These are phyloP conservation scores for Danionella dracula DNA, from an alignment of 2,797 vertebrate species.

Conservation along the genomic window DNA sequence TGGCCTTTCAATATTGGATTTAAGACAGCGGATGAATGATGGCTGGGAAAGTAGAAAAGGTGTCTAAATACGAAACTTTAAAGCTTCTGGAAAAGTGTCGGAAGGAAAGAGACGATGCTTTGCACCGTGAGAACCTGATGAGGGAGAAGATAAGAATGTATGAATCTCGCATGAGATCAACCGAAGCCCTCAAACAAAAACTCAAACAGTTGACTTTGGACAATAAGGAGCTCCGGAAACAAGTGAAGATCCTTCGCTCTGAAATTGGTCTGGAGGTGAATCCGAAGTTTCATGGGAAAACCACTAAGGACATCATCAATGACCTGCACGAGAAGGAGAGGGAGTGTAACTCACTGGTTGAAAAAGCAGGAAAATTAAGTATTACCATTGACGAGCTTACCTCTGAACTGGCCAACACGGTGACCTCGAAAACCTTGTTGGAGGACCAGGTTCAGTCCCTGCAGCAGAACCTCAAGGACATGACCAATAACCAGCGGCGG, in stretches of 20 bases:
- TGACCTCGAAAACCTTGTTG: slow-evolving; percentile 70
- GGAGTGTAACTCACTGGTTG: slow-evolving; percentile 63
- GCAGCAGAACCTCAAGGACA: slow-evolving; percentile 75
- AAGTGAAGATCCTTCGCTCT: slow-evolving; percentile 66
- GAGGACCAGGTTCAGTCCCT: slow-evolving; percentile 71
- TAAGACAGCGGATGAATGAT: slow-evolving; percentile 46
- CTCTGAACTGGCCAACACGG: slow-evolving; percentile 66
- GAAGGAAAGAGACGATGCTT: slow-evolving; percentile 73
- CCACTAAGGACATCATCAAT: slow-evolving; percentile 72
- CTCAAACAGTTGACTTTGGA: slow-evolving; percentile 65
- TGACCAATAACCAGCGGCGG: slow-evolving; percentile 74
- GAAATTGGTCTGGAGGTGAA: slow-evolving; percentile 73
- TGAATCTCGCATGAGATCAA: slow-evolving; percentile 64
- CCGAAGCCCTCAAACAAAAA: slow-evolving; percentile 70
- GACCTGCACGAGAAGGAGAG: slow-evolving; percentile 71
- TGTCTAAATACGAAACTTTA: slow-evolving; percentile 69
- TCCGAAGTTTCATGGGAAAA: slow-evolving; percentile 70
- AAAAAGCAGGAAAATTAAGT: slow-evolving; percentile 66
- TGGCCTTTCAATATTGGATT: slow-evolving; percentile 7
- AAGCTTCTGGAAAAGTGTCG: slow-evolving; percentile 74
- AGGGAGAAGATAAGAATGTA: slow-evolving; percentile 68
- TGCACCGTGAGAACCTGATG: slow-evolving; percentile 65
- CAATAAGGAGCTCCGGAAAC: slow-evolving; percentile 72
- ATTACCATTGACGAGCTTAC: slow-evolving; percentile 68
- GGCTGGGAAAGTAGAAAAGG: slow-evolving; percentile 65